Evolutionary conservation across 2,797 vertebrate genomes (phyloP).

Genomic region (Acipenser oxyrinchus): DNA sequence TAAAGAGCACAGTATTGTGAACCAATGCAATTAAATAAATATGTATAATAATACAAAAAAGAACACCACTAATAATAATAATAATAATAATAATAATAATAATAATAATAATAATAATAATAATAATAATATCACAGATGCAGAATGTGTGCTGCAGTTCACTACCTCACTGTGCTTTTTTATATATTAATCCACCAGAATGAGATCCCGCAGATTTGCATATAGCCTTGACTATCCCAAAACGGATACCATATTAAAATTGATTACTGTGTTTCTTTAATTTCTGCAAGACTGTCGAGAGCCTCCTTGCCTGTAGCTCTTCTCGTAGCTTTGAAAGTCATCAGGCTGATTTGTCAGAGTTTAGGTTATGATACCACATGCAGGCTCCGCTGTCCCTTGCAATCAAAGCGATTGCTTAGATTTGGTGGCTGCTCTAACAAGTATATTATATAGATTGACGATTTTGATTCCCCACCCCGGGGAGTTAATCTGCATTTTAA

Average conservation of each 20-base stretch:
- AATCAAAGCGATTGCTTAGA: conserved; percentile 66
- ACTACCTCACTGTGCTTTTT: conserved; percentile 21
- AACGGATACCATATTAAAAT: conserved; percentile 76
- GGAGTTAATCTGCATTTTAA: conserved; percentile 73
- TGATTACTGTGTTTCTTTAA: conserved; percentile 73
- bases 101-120: no score
- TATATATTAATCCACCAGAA: conserved; percentile 66
- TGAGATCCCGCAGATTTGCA: conserved; percentile 75
- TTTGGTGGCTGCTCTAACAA: conserved; percentile 60
- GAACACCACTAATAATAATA: no score
- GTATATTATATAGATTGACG: conserved; percentile 72
- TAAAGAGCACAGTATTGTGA: no score
- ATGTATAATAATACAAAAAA: no score
- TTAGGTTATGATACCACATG: conserved; percentile 70
- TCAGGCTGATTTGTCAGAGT: conserved; percentile 75
- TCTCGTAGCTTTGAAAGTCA: conserved; percentile 73
- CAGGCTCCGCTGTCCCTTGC: conserved; percentile 67
- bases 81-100: no score
- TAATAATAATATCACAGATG: no score
- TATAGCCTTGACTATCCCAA: conserved; percentile 77
- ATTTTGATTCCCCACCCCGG: conserved; percentile 67
- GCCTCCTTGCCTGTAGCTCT: conserved; percentile 72
- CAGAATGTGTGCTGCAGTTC: no score
- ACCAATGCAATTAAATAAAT: no score
- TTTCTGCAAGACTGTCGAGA: conserved; percentile 60